These are phyloP conservation scores for Spongilla lacustris DNA, from an alignment of 37 sponge, comb jelly and placozoan species.

Conservation along the genomic window DNA sequence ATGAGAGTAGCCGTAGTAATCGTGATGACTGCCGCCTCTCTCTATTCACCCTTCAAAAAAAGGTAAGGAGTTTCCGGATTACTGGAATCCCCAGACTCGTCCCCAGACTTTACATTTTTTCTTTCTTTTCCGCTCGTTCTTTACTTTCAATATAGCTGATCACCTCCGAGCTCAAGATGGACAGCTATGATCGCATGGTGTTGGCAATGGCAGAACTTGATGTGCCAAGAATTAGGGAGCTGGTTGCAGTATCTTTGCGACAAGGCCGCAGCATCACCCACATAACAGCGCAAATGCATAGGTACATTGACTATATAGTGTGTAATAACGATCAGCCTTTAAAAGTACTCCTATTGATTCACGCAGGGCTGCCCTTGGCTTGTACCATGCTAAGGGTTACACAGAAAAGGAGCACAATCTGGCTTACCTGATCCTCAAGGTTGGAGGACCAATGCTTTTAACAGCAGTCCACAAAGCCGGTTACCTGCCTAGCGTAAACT, in stretches of 20 bases:
- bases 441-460: neutral
- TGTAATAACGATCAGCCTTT: too few species aligned
- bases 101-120: too few species aligned
- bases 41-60: neutral
- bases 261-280: neutral
- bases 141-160: neutral
- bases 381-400: conserved; percentile 3
- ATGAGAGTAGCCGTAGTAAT: neutral
- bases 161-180: neutral
- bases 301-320: too few species aligned
- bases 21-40: neutral
- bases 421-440: neutral
- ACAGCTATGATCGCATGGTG: neutral
- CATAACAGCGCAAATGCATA: too few species aligned
- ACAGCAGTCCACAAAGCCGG: neutral
- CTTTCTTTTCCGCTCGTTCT: too few species aligned
- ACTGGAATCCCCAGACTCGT: too few species aligned
- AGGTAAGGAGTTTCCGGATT: neutral
- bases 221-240: neutral
- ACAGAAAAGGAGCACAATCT: neutral
- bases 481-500: neutral
- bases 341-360: too few species aligned
- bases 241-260: neutral
- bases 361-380: neutral
- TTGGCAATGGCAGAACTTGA: neutral